Conservation (phyloP, 2,797 vertebrate species). For the Sebastolobus alascanus region DNA sequence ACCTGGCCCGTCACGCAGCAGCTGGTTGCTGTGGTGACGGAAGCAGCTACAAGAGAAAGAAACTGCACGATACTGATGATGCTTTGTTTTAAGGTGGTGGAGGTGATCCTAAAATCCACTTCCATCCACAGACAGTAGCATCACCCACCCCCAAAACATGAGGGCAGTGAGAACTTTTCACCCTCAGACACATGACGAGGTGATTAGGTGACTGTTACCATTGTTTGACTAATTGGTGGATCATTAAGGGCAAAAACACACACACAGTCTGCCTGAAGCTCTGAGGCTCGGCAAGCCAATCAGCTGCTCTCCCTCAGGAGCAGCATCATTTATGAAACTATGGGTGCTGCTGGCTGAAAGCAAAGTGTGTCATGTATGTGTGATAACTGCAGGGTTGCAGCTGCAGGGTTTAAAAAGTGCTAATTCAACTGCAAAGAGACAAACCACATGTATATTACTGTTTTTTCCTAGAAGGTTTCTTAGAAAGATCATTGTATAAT, state of each 20-base stretch:
- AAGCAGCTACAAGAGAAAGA: slow-evolving; percentile 24
- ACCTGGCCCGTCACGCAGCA: slow-evolving; percentile 54
- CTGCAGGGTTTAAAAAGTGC: slow-evolving; percentile 13
- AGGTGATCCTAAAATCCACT: neutral
- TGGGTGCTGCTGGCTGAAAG: slow-evolving; percentile 37
- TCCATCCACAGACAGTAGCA: neutral
- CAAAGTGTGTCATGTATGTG: slow-evolving; percentile 25
- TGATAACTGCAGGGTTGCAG: slow-evolving; percentile 19
- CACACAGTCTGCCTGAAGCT: slow-evolving; percentile 42
- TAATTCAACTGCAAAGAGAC: neutral
- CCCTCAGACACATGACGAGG: slow-evolving; percentile 43
- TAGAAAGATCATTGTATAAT: neutral
- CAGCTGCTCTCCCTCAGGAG: slow-evolving; percentile 70
- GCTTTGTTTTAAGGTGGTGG: neutral
- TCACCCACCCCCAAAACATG: neutral
- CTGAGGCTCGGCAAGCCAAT: slow-evolving; percentile 63
- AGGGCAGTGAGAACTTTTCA: neutral
- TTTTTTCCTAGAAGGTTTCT: neutral
- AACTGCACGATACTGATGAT: slow-evolving; percentile 4
- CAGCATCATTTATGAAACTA: slow-evolving; percentile 75
- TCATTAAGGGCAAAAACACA: slow-evolving; percentile 81
- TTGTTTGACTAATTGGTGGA: slow-evolving; percentile 79
- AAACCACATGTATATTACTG: neutral
- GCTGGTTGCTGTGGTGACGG: slow-evolving; percentile 68
- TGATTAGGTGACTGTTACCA: slow-evolving; percentile 79